phyloP scores from a whole-genome alignment of 2,797 vertebrate species.

The Micrastur ruficollis region DNA sequence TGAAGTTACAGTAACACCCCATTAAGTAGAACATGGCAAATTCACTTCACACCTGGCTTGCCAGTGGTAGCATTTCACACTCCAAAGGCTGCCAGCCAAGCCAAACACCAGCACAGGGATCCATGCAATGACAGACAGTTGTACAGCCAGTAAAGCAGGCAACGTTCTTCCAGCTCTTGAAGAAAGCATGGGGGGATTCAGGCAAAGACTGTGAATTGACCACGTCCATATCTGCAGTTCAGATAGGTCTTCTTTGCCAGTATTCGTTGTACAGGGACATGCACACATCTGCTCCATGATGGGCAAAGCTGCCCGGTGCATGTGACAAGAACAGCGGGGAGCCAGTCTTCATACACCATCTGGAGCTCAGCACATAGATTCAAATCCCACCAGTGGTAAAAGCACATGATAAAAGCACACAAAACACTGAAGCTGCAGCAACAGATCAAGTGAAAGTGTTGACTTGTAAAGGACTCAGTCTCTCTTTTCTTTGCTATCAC shows the following conservation, averaged over 20 bases:
- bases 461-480: background rate
- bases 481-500: background rate
- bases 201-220: background rate
- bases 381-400: background rate
- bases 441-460: background rate
- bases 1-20: slow-evolving; percentile 44
- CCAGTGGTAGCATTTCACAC: background rate
- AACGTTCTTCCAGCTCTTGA: background rate
- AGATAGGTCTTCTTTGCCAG: background rate
- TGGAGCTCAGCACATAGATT: background rate
- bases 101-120: background rate
- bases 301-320: background rate
- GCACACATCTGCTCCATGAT: accelerated
- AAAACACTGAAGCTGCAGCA: background rate
- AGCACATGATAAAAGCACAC: background rate
- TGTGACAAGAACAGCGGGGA: background rate
- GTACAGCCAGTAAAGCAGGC: background rate
- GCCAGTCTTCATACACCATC: background rate
- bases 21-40: slow-evolving; percentile 38
- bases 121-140: background rate
- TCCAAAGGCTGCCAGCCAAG: slow-evolving; percentile 9
- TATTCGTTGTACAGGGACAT: background rate
- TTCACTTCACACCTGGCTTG: slow-evolving; percentile 38
- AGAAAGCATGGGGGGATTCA: background rate
- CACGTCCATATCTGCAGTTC: background rate